Base-by-base conservation (phyloP, 2,888 invertebrate species). In the Harpagoxenus sublaevis region DNA sequence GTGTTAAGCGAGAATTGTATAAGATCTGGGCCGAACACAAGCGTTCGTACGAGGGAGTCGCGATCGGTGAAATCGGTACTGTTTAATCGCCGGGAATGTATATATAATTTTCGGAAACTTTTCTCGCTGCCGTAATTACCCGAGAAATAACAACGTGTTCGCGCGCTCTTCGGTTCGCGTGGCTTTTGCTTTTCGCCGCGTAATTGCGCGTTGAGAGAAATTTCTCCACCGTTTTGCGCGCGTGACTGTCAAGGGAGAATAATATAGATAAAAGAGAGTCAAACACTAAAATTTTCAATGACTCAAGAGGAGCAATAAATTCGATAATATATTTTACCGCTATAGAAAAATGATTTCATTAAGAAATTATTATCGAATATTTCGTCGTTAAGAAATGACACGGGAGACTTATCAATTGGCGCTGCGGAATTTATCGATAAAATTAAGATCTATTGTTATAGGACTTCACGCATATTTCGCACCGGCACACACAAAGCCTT, bases 1-100 rank as follows among this genome's bases (percentile, higher is more conserved):
- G 78, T 68, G 68, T 10, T 2, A n/a, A 12, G 35, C 60, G 79
- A 39, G 79, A 60, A 79, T 79, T 81, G n/a, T n/a, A 81, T 9
- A 18, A 53, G 65, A 81, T 31, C 60, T 57, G 12, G 35, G 35
- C 57, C 57, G 45, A 45, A 5, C 42, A 3, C 53, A 28, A 15
- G 18, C 12, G 53, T 57, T 18, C 10, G 28, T 39, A 28, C 48
- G 48, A 5, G 35, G 10, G 5, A 60, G 42, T 42, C 53, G 65
- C 42, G n/a, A 65, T 55, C 23, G 18, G 39, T 28, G 28, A 60
- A 62, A 70, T 66, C 60, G 10, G 35, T 39, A 12, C 15, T 3
- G 35, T 39, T 60, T 60, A 31, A 79, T 79, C 23, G 15, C 39
- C 23, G 23, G 28, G 35, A 35, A 35, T 39, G 70, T 62, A 18